Percentiles rank a stretch among this genome's conserved stretches.
Evolutionary conservation across 2,113 vertebrate genomes (phyloP).

Genomic region (Solea solea): DNA sequence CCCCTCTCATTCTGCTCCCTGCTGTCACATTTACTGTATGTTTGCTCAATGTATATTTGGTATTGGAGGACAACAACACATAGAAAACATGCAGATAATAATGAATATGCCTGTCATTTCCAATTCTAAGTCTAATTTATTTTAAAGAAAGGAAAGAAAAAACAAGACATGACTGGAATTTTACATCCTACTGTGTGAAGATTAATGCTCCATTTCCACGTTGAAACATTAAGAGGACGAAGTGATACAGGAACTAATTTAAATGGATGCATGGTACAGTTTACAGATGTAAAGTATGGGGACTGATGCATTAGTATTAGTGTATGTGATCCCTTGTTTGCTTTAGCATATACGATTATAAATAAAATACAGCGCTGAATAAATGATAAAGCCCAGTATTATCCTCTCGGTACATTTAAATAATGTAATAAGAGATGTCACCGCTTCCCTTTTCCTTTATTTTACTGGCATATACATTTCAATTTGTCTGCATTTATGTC

Average conservation of each 20-base stretch:
- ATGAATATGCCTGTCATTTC: conserved; percentile 38
- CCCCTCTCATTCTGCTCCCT: conserved; percentile 18
- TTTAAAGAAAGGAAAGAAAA: conserved; percentile 13
- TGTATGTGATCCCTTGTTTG: conserved; percentile 7
- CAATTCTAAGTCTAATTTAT: conserved; percentile 42
- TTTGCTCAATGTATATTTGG: neutral
- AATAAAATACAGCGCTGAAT: conserved; percentile 46
- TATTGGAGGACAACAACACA: conserved; percentile 10
- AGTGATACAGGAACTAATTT: conserved; percentile 22
- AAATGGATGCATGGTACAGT: conserved; percentile 19
- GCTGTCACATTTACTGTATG: conserved; percentile 25
- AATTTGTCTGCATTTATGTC: conserved; percentile 4
- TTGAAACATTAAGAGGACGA: conserved; percentile 9
- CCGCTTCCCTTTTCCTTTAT: neutral
- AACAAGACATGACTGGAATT: conserved; percentile 39
- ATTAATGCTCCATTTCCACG: conserved; percentile 19
- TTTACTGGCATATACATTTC: conserved; percentile 19
- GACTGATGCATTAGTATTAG: conserved; percentile 13
- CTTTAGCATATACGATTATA: conserved; percentile 23
- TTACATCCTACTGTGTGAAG: conserved; percentile 21
- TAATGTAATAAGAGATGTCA: conserved; percentile 17
- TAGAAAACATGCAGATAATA: conserved; percentile 19
- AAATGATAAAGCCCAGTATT: conserved; percentile 29
- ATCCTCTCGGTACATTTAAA: conserved; percentile 12
- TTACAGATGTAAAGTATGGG: neutral